phyloP scores from a whole-genome alignment of 2,888 invertebrate species.

The Cepaea hortensis region DNA sequence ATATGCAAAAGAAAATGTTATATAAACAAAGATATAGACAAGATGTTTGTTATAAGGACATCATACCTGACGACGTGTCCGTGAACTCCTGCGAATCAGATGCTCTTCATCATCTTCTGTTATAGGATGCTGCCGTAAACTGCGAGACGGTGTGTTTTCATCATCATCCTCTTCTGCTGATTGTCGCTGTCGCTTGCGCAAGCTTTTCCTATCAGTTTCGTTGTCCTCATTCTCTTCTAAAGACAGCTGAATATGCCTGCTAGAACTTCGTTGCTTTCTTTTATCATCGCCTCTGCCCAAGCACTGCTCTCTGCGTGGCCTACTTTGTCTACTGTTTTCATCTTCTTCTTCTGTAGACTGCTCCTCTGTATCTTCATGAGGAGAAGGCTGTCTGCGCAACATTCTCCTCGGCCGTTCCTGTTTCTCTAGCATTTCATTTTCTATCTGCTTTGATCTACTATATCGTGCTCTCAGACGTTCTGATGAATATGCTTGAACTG shows the following conservation, averaged over 20 bases:
- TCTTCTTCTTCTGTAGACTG: slow-evolving; percentile 40
- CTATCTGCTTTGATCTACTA: slow-evolving; percentile 21
- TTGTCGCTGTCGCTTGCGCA: not conserved
- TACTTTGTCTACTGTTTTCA: slow-evolving; percentile 20
- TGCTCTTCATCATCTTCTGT: slow-evolving; percentile 35
- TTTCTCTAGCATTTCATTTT: slow-evolving; percentile 49
- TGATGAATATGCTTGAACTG: slow-evolving; percentile 18
- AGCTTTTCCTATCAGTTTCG: not conserved
- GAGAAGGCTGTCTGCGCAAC: not conserved
- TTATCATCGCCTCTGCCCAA: slow-evolving; percentile 30
- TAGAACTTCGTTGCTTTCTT: slow-evolving; percentile 47
- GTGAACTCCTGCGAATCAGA: slow-evolving; percentile 43
- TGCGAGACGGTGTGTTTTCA: not conserved
- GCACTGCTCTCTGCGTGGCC: slow-evolving; percentile 8
- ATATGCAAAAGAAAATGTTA: not conserved
- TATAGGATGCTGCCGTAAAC: not conserved
- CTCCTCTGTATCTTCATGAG: slow-evolving; percentile 25
- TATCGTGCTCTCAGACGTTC: slow-evolving; percentile 16
- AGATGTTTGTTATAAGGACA: not conserved
- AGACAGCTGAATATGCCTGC: slow-evolving; percentile 66
- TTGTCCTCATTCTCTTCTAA: slow-evolving; percentile 50
- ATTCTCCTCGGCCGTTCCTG: slow-evolving; percentile 30
- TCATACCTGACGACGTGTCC: slow-evolving; percentile 39
- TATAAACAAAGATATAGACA: not conserved
- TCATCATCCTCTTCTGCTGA: slow-evolving; percentile 45